These are phyloP conservation scores for Luperina nickerlii DNA, from an alignment of 2,888 invertebrate species.

Conservation along the genomic window DNA sequence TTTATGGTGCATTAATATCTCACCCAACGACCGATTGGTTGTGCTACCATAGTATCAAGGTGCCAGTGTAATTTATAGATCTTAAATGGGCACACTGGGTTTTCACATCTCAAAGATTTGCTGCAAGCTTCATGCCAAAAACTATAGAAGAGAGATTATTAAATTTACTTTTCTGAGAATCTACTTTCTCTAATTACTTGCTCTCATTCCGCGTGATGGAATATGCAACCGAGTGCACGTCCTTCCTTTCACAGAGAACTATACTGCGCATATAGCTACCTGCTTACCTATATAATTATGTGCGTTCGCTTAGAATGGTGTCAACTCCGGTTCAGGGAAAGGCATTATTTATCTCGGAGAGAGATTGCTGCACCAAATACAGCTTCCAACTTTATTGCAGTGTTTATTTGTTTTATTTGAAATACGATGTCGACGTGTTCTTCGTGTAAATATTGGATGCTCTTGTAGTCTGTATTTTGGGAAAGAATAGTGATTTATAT, in stretches of 20 bases:
- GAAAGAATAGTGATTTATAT: conserved; percentile 22
- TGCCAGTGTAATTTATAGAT: neutral
- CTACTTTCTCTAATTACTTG: conserved; percentile 70
- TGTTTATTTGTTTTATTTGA: conserved; percentile 42
- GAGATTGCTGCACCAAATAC: conserved; percentile 33
- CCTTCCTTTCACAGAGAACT: conserved; percentile 46
- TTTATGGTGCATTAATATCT: neutral
- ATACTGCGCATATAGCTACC: conserved; percentile 20
- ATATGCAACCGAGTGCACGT: conserved; percentile 70
- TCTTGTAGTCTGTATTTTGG: conserved; percentile 7
- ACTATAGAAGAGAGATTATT: conserved; percentile 38
- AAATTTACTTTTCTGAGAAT: conserved; percentile 57
- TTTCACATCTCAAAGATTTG: neutral
- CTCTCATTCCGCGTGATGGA: conserved; percentile 70
- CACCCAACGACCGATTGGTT: neutral
- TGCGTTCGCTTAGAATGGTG: conserved; percentile 54
- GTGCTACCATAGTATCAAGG: no score
- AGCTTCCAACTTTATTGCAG: conserved; percentile 42
- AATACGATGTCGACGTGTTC: conserved; percentile 36
- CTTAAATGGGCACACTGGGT: neutral
- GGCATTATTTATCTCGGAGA: conserved; percentile 50
- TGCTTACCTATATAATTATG: conserved; percentile 49
- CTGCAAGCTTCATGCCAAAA: conserved; percentile 20
- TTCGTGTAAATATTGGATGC: conserved; percentile 21
- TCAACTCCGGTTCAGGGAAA: conserved; percentile 47